A percentile compares a stretch with the other conserved stretches of the same genome.
phyloP scores from a whole-genome alignment of 1,140 invertebrate genomes.

The Drosophila gunungcola region DNA sequence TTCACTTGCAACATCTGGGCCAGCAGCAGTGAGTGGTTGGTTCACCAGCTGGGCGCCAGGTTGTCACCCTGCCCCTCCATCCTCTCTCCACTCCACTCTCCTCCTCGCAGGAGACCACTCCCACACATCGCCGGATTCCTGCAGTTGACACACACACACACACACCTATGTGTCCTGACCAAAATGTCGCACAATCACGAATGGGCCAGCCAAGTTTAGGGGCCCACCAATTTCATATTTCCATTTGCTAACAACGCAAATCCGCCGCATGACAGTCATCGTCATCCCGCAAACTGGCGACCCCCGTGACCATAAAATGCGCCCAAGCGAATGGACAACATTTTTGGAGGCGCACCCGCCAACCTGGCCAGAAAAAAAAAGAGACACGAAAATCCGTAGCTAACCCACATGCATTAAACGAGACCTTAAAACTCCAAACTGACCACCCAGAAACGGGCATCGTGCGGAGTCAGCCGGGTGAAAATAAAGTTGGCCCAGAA shows the following conservation, averaged over 20 bases:
- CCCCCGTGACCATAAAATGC: constrained; percentile 62
- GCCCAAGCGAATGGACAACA: constrained; percentile 50
- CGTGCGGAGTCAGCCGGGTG: constrained; percentile 62
- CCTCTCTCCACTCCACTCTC: background rate
- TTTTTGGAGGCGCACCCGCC: constrained; percentile 32
- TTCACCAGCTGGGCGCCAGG: constrained; percentile 41
- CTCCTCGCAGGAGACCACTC: constrained; percentile 5
- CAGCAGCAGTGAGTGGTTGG: constrained; percentile 45
- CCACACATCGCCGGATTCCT: constrained; percentile 23
- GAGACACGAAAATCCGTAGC: constrained; percentile 23
- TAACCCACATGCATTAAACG: constrained; percentile 61
- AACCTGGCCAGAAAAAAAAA: constrained; percentile 29
- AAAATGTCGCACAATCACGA: constrained; percentile 48
- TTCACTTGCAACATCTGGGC: constrained; percentile 67
- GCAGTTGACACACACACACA: constrained; percentile 15
- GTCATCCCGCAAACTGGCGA: constrained; percentile 12
- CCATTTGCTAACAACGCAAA: constrained; percentile 49
- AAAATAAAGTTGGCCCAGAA: constrained; percentile 66
- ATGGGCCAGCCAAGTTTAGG: constrained; percentile 16
- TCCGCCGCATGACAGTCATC: constrained; percentile 44
- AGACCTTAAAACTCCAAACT: constrained; percentile 61
- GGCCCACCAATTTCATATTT: constrained; percentile 42
- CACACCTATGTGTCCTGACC: constrained; percentile 29
- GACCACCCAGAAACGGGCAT: constrained; percentile 56
- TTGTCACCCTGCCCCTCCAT: background rate